Base-by-base conservation (phyloP, 2,888 invertebrate species). In the Ennomos fuscantarius region DNA sequence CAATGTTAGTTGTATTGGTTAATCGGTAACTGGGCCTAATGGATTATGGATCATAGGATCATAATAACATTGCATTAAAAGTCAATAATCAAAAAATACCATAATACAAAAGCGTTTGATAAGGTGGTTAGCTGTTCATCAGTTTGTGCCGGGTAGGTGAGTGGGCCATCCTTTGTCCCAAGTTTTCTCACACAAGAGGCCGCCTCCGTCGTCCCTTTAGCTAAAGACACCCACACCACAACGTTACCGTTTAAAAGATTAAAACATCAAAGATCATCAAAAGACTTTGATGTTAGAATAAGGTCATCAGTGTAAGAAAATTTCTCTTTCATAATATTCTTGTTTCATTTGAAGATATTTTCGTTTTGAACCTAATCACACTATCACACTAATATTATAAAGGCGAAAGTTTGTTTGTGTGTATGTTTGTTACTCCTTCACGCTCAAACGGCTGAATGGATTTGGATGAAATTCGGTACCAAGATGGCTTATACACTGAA, bases 251-350 rank as follows among this genome's bases (percentile, higher is more conserved):
- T 83, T 84, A 80, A 78, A 84, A 79, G 78, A 84, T 86, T 87
- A 81, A 81, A 86, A 89, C 88, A 86, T 89, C 88, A 88, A 89
- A 89, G 88, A 78, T 74, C 78, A 79, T 82, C 77, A 71, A 76
- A 79, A 67, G 71, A 70, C 83, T 88, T 89, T 88, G 88, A 89
- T 87, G 81, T 87, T 24, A 43, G 73, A 80, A 62, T 79, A 79
- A 78, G 79, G 79, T 83, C 85, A 86, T 87, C 87, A 82, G 86
- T 85, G 82, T 84, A 81, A 79, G 78, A 78, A 84, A 81, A 81
- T 82, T 80, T 62, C 63, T 70, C 60, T 70, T 66, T 70, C 63
- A 64, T 62, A 65, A 55, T 69, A 53, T 62, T 64, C 51, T 60
- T 66, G 55, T 73, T 66, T 69, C 56, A 55, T 61, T 46, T 66